phyloP scores from a whole-genome alignment of 2,113 vertebrate species.

The Orcinus orca region DNA sequence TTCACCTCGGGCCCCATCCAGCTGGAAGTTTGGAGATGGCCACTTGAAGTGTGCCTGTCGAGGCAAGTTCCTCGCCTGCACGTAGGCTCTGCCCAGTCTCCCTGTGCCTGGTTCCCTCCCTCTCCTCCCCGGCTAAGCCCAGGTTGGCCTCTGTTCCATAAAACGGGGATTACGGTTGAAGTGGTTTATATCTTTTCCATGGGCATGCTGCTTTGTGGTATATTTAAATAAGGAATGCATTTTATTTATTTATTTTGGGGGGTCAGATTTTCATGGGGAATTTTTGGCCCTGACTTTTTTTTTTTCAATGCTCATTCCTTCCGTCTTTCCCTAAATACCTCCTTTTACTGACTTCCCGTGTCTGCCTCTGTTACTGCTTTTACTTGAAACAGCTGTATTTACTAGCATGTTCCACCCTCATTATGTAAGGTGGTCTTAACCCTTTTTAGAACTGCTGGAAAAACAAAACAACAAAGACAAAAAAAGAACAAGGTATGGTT shows the following conservation, averaged over 20 bases:
- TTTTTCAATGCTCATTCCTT: slow-evolving; percentile 13
- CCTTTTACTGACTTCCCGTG: slow-evolving; percentile 25
- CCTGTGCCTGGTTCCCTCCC: not conserved
- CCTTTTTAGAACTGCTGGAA: slow-evolving; percentile 45
- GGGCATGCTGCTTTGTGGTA: slow-evolving; percentile 23
- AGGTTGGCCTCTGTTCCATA: slow-evolving; percentile 42
- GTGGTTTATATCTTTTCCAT: slow-evolving; percentile 56
- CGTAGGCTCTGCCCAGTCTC: rapidly evolving
- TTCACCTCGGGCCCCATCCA: not conserved
- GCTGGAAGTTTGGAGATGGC: not conserved
- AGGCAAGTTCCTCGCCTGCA: not conserved
- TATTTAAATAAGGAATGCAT: slow-evolving; percentile 55
- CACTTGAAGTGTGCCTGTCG: not conserved
- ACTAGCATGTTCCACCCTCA: slow-evolving; percentile 43
- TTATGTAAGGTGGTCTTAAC: slow-evolving; percentile 66
- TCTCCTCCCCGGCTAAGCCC: not conserved
- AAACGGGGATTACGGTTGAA: slow-evolving; percentile 3
- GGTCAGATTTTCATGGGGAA: slow-evolving; percentile 46
- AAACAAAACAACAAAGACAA: not conserved
- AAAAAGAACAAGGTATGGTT: too few relatives aligned
- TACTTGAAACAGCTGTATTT: slow-evolving; percentile 74
- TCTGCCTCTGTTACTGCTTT: slow-evolving; percentile 53
- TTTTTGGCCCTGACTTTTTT: slow-evolving; percentile 15
- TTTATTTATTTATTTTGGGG: slow-evolving; percentile 62
- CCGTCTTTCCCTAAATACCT: slow-evolving; percentile 51